Percentiles rank a stretch among this genome's conserved stretches.
Conservation (phyloP, 2,797 vertebrate genomes). For the Esox masquinongy region DNA sequence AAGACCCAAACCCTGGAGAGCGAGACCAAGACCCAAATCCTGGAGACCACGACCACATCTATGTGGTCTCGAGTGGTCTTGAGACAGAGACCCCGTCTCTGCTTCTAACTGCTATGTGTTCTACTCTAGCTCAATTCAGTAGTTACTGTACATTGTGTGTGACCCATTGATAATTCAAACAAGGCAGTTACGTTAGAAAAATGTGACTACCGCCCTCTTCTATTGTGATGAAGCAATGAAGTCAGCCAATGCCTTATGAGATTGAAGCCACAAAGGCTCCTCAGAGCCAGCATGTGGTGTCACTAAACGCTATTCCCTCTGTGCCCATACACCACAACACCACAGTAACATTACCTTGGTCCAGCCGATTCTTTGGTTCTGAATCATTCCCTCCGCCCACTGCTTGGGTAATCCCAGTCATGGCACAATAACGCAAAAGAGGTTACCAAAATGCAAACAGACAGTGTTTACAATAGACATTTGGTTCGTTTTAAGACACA, state of each 20-base stretch:
- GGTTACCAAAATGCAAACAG: conserved; percentile 51
- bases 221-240: conserved; percentile 23
- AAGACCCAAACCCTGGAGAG: too few relatives aligned
- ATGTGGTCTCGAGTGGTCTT: too few relatives aligned
- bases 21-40: too few relatives aligned
- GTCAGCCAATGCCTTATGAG: conserved; percentile 30
- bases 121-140: background rate
- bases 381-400: conserved; percentile 65
- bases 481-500: conserved; percentile 42
- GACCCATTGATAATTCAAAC: background rate
- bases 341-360: conserved; percentile 39
- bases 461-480: conserved; percentile 39
- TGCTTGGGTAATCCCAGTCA: conserved; percentile 58
- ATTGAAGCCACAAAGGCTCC: conserved; percentile 20
- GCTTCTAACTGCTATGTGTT: too few relatives aligned
- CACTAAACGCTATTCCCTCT: conserved; percentile 40
- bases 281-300: conserved; percentile 38
- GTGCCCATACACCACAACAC: conserved; percentile 52
- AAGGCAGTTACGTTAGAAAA: background rate
- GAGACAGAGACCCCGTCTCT: too few relatives aligned
- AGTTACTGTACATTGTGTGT: background rate
- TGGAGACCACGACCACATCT: too few relatives aligned
- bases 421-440: conserved; percentile 51
- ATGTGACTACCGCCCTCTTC: conserved; percentile 10
- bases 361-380: conserved; percentile 49